Base-by-base conservation (phyloP, 2,888 invertebrate genomes). In the Therioaphis trifolii region DNA sequence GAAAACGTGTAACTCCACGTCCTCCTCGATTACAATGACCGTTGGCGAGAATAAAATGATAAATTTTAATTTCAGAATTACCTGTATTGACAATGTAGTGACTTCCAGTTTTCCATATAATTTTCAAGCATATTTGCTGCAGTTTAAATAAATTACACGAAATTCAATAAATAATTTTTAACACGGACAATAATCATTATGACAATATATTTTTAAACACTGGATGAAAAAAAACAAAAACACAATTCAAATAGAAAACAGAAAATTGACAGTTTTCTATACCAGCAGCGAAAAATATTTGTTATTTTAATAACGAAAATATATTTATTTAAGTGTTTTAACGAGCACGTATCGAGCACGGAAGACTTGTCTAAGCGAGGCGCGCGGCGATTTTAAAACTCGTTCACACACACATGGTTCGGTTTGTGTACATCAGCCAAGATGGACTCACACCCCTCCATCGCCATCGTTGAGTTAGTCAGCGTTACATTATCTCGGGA, bases 401-500 rank as follows among this genome's bases (percentile, higher is more conserved):
- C 82, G 82, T 82, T 82, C 80, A 35, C 46, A 15, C 46, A 58
- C 82, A 82, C 52, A 63, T 71, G 72, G 71, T 82, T 61, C 24
- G 80, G 71, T 74, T 82, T 82, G 82, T 82, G 74, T 74, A 74
- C 82, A 74, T 82, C 82, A 15, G 82, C 82, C 82, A 82, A 82
- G 71, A 82, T 80, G 52, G 72, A 29, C 58, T 63, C 72, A 66
- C 80, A 74, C 82, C 63, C 82, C 82, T 49, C 74, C 21, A 72
- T 49, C 46, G 27, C 12, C 35, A 27, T 49, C 15, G 77, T 78
- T 18, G 78, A 63, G 52, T 74, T 27, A 40, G 63, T 49, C 82
- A 4, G 72, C 82, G 82, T 63, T 49, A 74, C 40, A 49, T 18
- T 82, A 66, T 74, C 82, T 52, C 49, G 61, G 29, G 5, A 80